Percentiles rank a stretch among this genome's conserved stretches.
phyloP scores from a whole-genome alignment of 2,113 vertebrate genomes.

The Malurus elegans region DNA sequence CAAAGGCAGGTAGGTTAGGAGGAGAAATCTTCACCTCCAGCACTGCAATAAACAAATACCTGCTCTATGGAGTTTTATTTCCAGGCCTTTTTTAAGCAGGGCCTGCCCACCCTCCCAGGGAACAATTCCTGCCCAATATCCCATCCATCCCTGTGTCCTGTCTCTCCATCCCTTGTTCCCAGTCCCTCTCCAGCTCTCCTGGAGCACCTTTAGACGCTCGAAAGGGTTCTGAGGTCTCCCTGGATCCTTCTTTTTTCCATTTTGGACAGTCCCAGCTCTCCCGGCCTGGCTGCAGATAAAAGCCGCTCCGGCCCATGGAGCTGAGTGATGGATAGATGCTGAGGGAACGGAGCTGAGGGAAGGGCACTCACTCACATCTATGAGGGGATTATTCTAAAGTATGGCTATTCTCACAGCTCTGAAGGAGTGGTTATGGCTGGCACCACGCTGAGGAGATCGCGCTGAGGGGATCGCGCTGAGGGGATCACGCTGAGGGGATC shows the following conservation, averaged over 20 bases:
- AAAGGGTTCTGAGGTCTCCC: not conserved
- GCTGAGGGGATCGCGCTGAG: not conserved
- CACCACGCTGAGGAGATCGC: not conserved
- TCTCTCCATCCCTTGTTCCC: not conserved
- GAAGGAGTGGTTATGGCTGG: too few relatives aligned
- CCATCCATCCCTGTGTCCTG: rapidly evolving
- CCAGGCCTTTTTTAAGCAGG: too few relatives aligned
- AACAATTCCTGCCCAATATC: not conserved
- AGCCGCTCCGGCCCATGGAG: not conserved
- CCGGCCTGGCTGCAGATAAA: not conserved
- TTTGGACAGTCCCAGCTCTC: not conserved
- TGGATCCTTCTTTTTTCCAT: not conserved
- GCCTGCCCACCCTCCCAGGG: not conserved
- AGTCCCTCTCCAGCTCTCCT: not conserved
- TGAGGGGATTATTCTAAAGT: not conserved
- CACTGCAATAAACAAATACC: too few relatives aligned
- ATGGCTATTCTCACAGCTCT: too few relatives aligned
- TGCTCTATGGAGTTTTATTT: too few relatives aligned
- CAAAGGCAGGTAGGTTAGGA: too few relatives aligned
- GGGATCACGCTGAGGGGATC: not conserved
- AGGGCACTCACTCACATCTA: not conserved
- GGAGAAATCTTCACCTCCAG: too few relatives aligned
- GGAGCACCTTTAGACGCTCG: rapidly evolving
- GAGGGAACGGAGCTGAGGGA: not conserved
- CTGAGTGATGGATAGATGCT: too few relatives aligned